Conservation (phyloP, 2,888 invertebrate species). For the Boloria euphrosyne region DNA sequence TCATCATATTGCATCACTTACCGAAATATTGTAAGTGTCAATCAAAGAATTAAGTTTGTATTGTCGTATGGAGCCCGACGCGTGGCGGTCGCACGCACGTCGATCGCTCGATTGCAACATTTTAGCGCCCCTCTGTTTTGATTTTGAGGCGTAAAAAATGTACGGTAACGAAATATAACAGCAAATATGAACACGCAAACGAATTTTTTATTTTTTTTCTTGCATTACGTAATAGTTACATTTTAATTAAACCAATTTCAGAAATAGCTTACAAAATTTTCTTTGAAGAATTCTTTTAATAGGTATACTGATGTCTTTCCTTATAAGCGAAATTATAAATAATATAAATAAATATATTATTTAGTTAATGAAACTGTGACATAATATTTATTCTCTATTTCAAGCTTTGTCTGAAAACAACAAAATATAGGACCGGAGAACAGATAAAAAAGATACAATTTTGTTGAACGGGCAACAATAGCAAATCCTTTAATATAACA, state of each 20-base stretch:
- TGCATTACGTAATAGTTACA: constrained; percentile 29
- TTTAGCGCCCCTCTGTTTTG: constrained; percentile 71
- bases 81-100: constrained; percentile 63
- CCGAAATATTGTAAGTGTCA: constrained; percentile 83
- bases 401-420: too few relatives aligned
- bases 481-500: too few relatives aligned
- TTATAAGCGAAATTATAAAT: too few relatives aligned
- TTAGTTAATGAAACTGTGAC: too few relatives aligned
- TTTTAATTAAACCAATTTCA: constrained; percentile 31
- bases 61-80: constrained; percentile 60
- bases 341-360: too few relatives aligned
- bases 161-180: constrained; percentile 53
- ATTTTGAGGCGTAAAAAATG: constrained; percentile 64
- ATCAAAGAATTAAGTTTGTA: constrained; percentile 81
- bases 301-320: too few relatives aligned
- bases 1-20: constrained; percentile 83
- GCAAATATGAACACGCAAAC: constrained; percentile 35
- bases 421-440: too few relatives aligned
- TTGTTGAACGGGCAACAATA: too few relatives aligned
- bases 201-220: constrained; percentile 30
- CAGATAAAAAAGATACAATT: too few relatives aligned
- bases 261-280: constrained; percentile 12
- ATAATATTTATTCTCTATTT: too few relatives aligned
- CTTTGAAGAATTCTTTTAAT: not conserved
- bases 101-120: constrained; percentile 62